Base-by-base conservation (phyloP, 2,888 invertebrate genomes). In the Drosophila merina region DNA sequence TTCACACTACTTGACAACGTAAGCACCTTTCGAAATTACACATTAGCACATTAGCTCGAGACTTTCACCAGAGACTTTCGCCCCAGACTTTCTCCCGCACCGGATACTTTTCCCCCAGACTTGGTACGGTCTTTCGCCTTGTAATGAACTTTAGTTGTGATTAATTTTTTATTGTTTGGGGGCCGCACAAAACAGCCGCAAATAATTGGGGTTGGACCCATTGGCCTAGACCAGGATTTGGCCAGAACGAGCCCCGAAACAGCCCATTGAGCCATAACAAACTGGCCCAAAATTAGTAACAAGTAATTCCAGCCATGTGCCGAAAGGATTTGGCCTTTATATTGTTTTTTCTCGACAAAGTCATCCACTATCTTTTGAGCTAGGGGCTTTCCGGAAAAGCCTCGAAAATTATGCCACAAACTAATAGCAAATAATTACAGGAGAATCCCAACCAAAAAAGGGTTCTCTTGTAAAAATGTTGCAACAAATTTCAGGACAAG, bases 1-100 rank as follows among this genome's bases (percentile, higher is more conserved):
- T 89, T 90, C 88, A 89, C 90, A 89, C 90, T 88, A 89, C 88
- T 91, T 90, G 91, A 89, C 88, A 88, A 83, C 81, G 85, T 90
- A 91, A 91, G 91, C 91, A 91, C 88, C 89, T 90, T 88, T 89
- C 73, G 82, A 75, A 89, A 88, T 88, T 85, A 80, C 79, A 79
- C 88, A 90, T 88, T 89, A 84, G 88, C 83, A 83, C 83, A 83
- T 83, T 88, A 88, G 88, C 73, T 48, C 25, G 51, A 51, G 36
- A 51, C 40, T 42, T 42, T 42, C 40, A 42, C 40, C 40, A 42
- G 40, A 42, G 40, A 42, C 40, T 42, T 12, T 12, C 40, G 8
- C 33, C 40, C 12, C 28, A 3, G 4, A 5, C 26, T 10, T n/a
- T 9, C n/a, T 7, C 33, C 58, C 8, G n/a, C 5, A 12, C 25